phyloP scores from a whole-genome alignment of 2,888 invertebrate genomes.

The Scaeva pyrastri region DNA sequence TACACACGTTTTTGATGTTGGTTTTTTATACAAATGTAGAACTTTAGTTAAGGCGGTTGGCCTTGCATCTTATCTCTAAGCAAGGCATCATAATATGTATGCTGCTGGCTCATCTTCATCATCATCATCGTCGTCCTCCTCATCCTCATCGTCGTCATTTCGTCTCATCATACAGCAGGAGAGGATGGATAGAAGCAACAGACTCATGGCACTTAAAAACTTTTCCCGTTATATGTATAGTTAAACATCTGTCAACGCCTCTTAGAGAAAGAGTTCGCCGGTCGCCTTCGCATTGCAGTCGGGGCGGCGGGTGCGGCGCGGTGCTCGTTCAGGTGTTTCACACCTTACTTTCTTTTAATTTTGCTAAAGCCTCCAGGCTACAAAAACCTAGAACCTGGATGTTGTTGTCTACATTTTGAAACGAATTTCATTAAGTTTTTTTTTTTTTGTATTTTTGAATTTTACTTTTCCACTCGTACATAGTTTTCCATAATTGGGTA shows the following conservation, averaged over 20 bases:
- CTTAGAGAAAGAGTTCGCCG: neutral
- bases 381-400: neutral
- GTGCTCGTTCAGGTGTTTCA: slow-evolving; percentile 1
- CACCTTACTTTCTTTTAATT: slow-evolving; percentile 17
- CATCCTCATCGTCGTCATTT: neutral
- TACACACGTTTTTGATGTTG: neutral
- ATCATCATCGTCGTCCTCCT: neutral
- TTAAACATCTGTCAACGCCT: slow-evolving; percentile 30
- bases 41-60: slow-evolving; percentile 6
- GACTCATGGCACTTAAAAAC: slow-evolving; percentile 20
- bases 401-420: neutral
- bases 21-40: neutral
- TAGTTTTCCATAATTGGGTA: neutral
- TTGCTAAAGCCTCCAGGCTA: neutral
- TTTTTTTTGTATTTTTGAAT: no score
- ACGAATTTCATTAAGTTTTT: neutral
- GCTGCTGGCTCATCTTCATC: neutral
- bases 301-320: no score
- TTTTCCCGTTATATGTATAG: slow-evolving; percentile 20
- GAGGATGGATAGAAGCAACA: slow-evolving; percentile 2
- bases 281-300: neutral
- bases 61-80: slow-evolving; percentile 23
- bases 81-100: slow-evolving; percentile 28
- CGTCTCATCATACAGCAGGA: no score
- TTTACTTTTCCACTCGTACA: neutral